Evolutionary conservation across 1,140 invertebrate genomes (phyloP), one percentile per base, ranked within the genome.

Genomic region (Saccostrea cuccullata): DNA sequence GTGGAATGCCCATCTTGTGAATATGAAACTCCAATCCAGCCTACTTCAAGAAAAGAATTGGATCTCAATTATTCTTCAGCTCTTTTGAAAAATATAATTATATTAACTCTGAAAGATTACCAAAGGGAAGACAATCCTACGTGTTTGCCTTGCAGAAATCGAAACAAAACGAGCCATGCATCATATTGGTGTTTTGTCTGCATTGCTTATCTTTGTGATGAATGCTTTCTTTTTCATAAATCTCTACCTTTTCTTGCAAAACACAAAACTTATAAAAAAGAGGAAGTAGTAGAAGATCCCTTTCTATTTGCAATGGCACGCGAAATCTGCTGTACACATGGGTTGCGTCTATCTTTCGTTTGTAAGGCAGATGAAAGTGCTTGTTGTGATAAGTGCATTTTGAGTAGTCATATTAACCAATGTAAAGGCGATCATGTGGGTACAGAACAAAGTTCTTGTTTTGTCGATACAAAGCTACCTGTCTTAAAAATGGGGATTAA

Each of bases 151-250:
- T 73, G 67, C 26, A 73, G 26, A 73, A 73, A 73, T 12, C n/a
- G 26, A n/a, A 12, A 30, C 12, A 73, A 73, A 73, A 73, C 12
- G 0, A 73, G 8, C 13, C 5, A 1, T 26, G 23, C 67, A 12
- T 11, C 26, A 30, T 73, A 26, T 13, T 73, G 67, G 67, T 73
- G 67, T 73, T 73, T 73, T 73, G 67, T 26, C 26, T 73, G 67
- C 0, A 13, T 30, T 8, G 12, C 13, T 11, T 13, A 73, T 23
- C 26, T 73, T 26, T 73, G 67, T 73, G 26, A 12, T 5, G 12
- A 30, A 26, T 73, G 67, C 26, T 23, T 26, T 26, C n/a, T 13
- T 13, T 30, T 73, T 73, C 67, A 73, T 30, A 26, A n/a, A 0
- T 26, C 67, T 23, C 26, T 73, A 6, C 67, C 67, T 26, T 23